phyloP scores from a whole-genome alignment of 2,888 invertebrate species.

The Drosophila formosana region DNA sequence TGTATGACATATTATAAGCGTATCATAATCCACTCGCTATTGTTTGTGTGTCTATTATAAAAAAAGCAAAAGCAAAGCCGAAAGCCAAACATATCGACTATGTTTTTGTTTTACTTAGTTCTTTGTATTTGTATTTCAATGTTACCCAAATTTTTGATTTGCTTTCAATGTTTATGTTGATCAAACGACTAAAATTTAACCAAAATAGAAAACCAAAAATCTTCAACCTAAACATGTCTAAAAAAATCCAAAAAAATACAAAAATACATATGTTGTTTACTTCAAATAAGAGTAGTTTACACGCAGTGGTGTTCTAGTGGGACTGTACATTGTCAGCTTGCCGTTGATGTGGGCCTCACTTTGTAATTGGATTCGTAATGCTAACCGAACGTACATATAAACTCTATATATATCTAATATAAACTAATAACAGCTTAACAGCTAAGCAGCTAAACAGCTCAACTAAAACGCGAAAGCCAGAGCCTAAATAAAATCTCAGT shows the following conservation, averaged over 20 bases:
- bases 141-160: constrained; percentile 66
- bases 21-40: constrained; percentile 77
- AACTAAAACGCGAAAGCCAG: constrained; percentile 33
- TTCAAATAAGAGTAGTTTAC: constrained; percentile 85
- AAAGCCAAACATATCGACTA: constrained; percentile 45
- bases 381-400: constrained; percentile 67
- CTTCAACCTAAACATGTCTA: constrained; percentile 36
- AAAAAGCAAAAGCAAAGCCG: constrained; percentile 35
- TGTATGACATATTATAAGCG: constrained; percentile 33
- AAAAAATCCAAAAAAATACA: constrained; percentile 13
- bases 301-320: constrained; percentile 85
- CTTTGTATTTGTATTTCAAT: constrained; percentile 59
- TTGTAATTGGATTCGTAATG: constrained; percentile 81
- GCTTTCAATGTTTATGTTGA: constrained; percentile 66
- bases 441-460: constrained; percentile 35
- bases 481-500: constrained; percentile 64
- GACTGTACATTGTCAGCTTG: constrained; percentile 87
- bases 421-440: constrained; percentile 34
- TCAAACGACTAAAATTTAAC: constrained; percentile 41
- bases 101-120: constrained; percentile 45
- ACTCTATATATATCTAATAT: constrained; percentile 57
- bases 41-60: constrained; percentile 69
- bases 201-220: constrained; percentile 35
- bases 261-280: constrained; percentile 76
- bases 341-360: constrained; percentile 89